Conservation (phyloP, 2,888 invertebrate species). For the Hirudinaria manillensis region DNA sequence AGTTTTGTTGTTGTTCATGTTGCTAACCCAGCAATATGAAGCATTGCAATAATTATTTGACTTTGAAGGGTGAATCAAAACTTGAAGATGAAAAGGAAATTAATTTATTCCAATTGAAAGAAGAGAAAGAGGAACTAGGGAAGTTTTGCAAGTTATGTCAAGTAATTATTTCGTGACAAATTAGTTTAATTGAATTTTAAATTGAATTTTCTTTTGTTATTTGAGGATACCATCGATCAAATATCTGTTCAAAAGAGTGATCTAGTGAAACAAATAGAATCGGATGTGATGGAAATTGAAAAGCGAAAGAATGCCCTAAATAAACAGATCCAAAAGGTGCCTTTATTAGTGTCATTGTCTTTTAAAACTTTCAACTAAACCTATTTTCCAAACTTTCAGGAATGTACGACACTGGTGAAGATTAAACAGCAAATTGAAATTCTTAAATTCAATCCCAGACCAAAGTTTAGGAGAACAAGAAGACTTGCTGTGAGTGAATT, state of each 20-base stretch:
- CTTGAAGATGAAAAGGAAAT: slow-evolving; percentile 29
- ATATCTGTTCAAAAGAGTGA: slow-evolving; percentile 23
- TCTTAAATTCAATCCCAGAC: no score
- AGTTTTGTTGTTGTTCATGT: no score
- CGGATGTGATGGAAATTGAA: slow-evolving; percentile 22
- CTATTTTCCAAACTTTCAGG: no score
- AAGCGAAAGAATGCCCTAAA: slow-evolving; percentile 2
- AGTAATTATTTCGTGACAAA: background rate
- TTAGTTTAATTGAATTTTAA: background rate
- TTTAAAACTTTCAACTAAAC: background rate
- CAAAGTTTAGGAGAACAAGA: no score
- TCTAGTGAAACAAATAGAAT: slow-evolving; percentile 21
- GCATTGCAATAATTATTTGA: background rate
- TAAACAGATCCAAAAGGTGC: slow-evolving; percentile 25
- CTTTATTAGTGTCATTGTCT: background rate
- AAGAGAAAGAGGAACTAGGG: slow-evolving; percentile 21
- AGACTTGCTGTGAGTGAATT: no score
- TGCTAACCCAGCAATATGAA: no score
- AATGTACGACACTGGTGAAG: no score
- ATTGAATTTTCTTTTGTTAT: background rate
- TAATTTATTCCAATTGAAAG: slow-evolving; percentile 18
- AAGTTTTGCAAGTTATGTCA: slow-evolving; percentile 25
- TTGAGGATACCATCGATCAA: slow-evolving; percentile 12
- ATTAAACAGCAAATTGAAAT: no score
- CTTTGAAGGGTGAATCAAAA: slow-evolving; percentile 27